phyloP scores from a whole-genome alignment of 2,888 invertebrate genomes.

The Trichacis sp. region DNA sequence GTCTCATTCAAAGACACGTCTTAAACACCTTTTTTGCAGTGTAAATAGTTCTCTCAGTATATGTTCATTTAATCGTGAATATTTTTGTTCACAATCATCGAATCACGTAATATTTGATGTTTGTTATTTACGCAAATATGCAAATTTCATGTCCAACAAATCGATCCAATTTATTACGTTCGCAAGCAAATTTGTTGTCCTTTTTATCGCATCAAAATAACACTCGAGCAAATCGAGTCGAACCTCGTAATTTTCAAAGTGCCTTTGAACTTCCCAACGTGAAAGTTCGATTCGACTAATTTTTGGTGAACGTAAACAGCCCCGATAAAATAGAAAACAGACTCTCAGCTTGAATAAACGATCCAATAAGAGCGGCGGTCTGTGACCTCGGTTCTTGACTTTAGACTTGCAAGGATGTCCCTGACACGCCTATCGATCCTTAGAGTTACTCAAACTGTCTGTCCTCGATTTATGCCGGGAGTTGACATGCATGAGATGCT shows the following conservation, averaged over 20 bases:
- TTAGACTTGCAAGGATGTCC: conserved; percentile 44
- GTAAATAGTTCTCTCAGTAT: no score
- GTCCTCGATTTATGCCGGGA: conserved; percentile 33
- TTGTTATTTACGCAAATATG: no score
- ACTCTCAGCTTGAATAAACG: background rate
- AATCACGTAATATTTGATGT: no score
- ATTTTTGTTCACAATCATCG: conserved; percentile 9
- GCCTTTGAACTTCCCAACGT: no score
- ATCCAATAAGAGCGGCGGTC: conserved; percentile 35
- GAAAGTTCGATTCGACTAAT: background rate
- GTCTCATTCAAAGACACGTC: no score
- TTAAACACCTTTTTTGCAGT: no score
- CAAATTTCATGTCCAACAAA: no score
- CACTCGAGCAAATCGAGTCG: conserved; percentile 6
- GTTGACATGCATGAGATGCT: conserved; percentile 33
- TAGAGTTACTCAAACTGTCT: conserved; percentile 35
- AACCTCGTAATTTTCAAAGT: no score
- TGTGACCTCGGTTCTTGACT: conserved; percentile 50
- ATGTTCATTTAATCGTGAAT: no score
- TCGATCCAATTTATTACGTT: no score
- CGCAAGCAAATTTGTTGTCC: no score
- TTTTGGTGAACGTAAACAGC: background rate
- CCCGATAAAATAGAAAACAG: background rate
- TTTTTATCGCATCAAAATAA: conserved; percentile 29
- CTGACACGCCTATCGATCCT: conserved; percentile 46